Conservation (phyloP, 1,140 invertebrate species). For the Lepidotrigona ventralis region DNA sequence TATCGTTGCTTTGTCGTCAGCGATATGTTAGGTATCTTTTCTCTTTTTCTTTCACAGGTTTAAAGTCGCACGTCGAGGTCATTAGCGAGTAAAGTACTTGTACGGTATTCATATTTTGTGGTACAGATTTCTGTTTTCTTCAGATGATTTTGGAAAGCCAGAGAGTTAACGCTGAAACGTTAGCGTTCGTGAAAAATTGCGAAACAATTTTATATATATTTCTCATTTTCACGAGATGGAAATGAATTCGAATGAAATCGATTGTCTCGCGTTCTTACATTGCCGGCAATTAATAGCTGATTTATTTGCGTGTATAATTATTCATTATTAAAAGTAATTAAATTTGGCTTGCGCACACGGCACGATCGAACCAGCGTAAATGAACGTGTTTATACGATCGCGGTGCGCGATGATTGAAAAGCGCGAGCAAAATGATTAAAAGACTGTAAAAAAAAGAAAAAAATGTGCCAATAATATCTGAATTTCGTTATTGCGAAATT, state of each 20-base stretch:
- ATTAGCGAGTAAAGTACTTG: no score
- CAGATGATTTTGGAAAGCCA: no score
- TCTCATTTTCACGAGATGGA: not conserved
- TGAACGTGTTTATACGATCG: not conserved
- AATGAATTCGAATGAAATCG: not conserved
- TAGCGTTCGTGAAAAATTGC: no score
- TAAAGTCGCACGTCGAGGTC: no score
- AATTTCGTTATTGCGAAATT: not conserved
- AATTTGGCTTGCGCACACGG: not conserved
- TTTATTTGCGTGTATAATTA: not conserved
- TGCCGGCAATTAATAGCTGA: not conserved
- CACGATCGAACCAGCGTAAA: not conserved
- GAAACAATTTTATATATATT: no score
- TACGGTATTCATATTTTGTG: no score
- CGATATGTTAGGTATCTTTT: no score
- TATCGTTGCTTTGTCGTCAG: not conserved
- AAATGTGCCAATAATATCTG: not conserved
- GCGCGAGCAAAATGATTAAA: not conserved
- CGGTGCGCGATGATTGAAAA: not conserved
- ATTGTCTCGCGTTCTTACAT: not conserved
- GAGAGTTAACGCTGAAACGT: no score
- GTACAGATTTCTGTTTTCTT: no score
- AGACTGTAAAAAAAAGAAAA: not conserved
- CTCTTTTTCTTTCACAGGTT: no score
- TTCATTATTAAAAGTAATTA: slow-evolving; percentile 1